These are phyloP conservation scores for Ptilodon capucinus DNA, from an alignment of 2,888 invertebrate genomes.

Conservation along the genomic window DNA sequence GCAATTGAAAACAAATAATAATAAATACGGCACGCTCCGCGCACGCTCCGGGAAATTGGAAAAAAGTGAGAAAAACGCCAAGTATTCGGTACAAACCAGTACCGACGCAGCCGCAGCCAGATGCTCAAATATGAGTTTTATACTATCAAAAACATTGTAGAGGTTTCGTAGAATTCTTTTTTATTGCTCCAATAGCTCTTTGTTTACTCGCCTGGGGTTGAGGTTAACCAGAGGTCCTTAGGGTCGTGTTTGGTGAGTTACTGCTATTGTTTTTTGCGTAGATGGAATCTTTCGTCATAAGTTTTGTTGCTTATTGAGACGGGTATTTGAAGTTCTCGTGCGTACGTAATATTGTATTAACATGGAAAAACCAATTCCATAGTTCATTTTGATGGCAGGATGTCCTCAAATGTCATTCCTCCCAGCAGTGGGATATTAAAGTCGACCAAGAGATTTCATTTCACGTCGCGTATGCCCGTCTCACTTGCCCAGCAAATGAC, in stretches of 20 bases:
- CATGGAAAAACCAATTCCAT: too few species aligned
- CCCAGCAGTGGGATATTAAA: not conserved
- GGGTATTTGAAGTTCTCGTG: not conserved
- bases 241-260: not conserved
- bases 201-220: slow-evolving; percentile 22
- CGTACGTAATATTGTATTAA: not conserved
- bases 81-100: slow-evolving; percentile 37
- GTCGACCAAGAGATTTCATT: not conserved
- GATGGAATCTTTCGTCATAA: not conserved
- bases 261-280: not conserved
- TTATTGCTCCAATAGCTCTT: slow-evolving; percentile 20
- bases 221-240: not conserved
- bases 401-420: not conserved
- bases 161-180: slow-evolving; percentile 19
- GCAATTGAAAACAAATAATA: slow-evolving; percentile 81
- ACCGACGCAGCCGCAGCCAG: slow-evolving; percentile 51
- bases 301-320: not conserved
- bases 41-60: slow-evolving; percentile 69
- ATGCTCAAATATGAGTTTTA: slow-evolving; percentile 65
- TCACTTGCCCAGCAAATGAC: slow-evolving; percentile 41
- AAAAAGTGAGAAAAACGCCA: slow-evolving; percentile 63
- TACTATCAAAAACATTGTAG: slow-evolving; percentile 45
- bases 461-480: not conserved
- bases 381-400: too few species aligned
- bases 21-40: slow-evolving; percentile 68